These are phyloP conservation scores for Leptinotarsa peninsularis DNA, from an alignment of 2,888 invertebrate species.

Conservation along the genomic window DNA sequence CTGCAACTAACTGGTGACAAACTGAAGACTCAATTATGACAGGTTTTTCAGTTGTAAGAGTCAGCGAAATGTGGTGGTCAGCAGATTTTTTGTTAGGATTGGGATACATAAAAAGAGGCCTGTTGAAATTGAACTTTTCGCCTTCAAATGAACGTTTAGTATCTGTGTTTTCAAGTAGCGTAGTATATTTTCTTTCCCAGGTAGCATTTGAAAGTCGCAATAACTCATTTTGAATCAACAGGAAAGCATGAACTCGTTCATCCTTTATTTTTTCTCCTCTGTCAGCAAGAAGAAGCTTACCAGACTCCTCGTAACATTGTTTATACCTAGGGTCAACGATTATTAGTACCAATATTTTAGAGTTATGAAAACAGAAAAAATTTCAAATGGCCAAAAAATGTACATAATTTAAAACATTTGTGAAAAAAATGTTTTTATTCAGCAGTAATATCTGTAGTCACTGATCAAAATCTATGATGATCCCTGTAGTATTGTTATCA, in stretches of 20 bases:
- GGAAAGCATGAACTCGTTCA: constrained; percentile 91
- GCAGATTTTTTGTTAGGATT: constrained; percentile 64
- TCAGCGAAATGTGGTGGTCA: constrained; percentile 62
- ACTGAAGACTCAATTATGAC: constrained; percentile 87
- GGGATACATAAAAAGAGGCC: constrained; percentile 63
- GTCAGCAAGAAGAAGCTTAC: constrained; percentile 81
- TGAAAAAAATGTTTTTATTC: too few relatives aligned
- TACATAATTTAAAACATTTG: too few relatives aligned
- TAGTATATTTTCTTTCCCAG: constrained; percentile 85
- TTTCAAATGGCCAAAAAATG: neutral
- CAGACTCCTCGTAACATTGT: constrained; percentile 92
- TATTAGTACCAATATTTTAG: neutral
- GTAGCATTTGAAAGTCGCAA: constrained; percentile 89
- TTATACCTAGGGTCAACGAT: constrained; percentile 71
- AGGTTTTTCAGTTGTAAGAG: constrained; percentile 70
- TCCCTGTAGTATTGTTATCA: too few relatives aligned
- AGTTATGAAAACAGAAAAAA: neutral
- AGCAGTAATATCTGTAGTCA: too few relatives aligned
- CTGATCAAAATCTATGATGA: too few relatives aligned
- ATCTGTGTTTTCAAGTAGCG: constrained; percentile 71
- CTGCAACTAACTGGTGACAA: constrained; percentile 83
- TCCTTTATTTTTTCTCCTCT: constrained; percentile 83
- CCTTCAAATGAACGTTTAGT: constrained; percentile 57
- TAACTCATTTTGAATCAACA: constrained; percentile 93
- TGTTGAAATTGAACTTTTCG: constrained; percentile 58